Percentiles rank a stretch among this genome's conserved stretches.
These are phyloP conservation scores for Andinoacara biseriatus DNA, from an alignment of 2,113 vertebrate species.

Conservation along the genomic window DNA sequence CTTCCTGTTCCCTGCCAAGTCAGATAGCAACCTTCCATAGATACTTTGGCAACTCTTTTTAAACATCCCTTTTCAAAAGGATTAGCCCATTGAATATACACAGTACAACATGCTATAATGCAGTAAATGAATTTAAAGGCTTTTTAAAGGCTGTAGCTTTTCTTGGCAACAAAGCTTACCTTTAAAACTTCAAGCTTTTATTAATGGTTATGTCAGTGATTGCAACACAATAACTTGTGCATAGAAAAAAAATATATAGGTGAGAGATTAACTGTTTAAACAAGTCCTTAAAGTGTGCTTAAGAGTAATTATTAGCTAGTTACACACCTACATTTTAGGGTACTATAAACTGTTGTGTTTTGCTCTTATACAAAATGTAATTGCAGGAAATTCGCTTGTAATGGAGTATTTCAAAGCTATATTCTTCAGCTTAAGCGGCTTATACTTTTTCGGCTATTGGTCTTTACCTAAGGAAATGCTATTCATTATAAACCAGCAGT, in stretches of 20 bases:
- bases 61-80: not conserved
- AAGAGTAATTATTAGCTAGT: not conserved
- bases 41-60: not conserved
- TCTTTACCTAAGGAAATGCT: not conserved
- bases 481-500: conserved; percentile 6
- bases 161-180: not conserved
- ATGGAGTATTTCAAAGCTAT: not conserved
- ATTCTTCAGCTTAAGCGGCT: not conserved
- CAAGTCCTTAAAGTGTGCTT: not conserved
- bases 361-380: not conserved
- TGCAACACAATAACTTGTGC: not conserved
- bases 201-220: not conserved
- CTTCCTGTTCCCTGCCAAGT: not conserved
- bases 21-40: not conserved
- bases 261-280: not conserved
- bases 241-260: not conserved
- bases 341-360: not conserved
- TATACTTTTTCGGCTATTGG: not conserved
- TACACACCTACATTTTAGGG: not conserved
- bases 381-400: not conserved
- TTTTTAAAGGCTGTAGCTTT: no score
- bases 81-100: not conserved
- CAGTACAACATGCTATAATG: not conserved
- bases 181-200: not conserved
- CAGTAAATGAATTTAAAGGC: not conserved